phyloP scores from a whole-genome alignment of 2,113 vertebrate species.

The Nematolebias whitei region DNA sequence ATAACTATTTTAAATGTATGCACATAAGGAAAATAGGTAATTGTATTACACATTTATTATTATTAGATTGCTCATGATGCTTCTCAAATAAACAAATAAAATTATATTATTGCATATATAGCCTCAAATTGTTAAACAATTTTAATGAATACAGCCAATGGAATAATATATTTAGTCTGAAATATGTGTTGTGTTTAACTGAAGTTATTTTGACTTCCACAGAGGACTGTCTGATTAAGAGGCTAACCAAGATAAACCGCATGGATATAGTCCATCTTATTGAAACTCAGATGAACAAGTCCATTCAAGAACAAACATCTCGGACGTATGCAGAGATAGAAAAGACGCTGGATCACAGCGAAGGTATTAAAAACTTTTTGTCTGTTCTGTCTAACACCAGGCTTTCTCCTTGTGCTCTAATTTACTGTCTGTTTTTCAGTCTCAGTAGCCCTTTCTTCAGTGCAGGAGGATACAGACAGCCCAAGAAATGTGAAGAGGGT shows the following conservation, averaged over 20 bases:
- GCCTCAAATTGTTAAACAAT: no score
- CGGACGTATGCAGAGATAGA: constrained; percentile 90
- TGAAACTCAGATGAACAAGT: constrained; percentile 88
- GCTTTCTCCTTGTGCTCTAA: neutral
- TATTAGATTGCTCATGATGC: neutral
- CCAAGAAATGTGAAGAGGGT: constrained; percentile 77
- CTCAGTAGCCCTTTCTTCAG: constrained; percentile 87
- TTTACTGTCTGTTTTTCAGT: constrained; percentile 44
- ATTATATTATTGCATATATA: no score
- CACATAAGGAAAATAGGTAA: no score
- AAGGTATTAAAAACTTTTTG: constrained; percentile 80
- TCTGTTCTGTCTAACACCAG: neutral
- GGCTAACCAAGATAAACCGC: constrained; percentile 95
- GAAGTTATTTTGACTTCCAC: constrained; percentile 24
- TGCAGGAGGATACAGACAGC: constrained; percentile 87
- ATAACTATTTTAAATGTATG: no score
- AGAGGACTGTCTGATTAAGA: constrained; percentile 90
- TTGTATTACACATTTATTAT: no score
- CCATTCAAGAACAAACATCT: constrained; percentile 79
- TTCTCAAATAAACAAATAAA: neutral
- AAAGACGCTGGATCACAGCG: constrained; percentile 92
- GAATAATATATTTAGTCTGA: no score
- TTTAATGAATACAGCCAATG: no score
- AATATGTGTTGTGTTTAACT: neutral
- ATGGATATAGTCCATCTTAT: constrained; percentile 98